These are phyloP conservation scores for Myotis myotis DNA, from an alignment of 2,797 vertebrate species.

Conservation along the genomic window DNA sequence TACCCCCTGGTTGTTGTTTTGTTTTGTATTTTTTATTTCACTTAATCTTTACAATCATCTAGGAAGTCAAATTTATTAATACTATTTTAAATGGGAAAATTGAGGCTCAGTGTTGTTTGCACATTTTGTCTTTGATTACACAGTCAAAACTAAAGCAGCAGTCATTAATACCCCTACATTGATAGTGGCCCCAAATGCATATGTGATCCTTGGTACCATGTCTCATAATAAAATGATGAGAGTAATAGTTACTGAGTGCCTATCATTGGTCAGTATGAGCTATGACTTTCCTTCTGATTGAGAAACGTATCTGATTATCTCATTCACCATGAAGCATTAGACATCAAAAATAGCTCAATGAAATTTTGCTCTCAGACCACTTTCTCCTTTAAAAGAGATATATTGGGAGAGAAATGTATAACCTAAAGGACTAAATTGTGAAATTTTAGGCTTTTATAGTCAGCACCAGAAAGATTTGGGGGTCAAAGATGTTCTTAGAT, in stretches of 20 bases:
- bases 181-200: background rate
- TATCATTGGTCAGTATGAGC: background rate
- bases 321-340: constrained; percentile 18
- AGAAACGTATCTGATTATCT: constrained; percentile 24
- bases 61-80: background rate
- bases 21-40: background rate
- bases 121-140: constrained; percentile 3
- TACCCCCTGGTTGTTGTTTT: background rate
- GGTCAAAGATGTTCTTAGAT: constrained; percentile 16
- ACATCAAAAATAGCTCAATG: constrained; percentile 34
- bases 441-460: background rate
- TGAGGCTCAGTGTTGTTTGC: background rate
- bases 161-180: background rate
- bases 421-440: constrained; percentile 34
- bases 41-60: background rate
- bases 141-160: background rate
- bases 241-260: background rate
- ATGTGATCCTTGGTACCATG: background rate
- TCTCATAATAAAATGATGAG: background rate
- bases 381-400: constrained; percentile 48
- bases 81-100: background rate
- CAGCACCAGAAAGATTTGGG: background rate
- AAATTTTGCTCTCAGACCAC: background rate
- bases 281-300: background rate
- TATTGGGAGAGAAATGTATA: background rate